Base-by-base conservation (phyloP, 1,140 invertebrate genomes). In the Drusus annulatus region DNA sequence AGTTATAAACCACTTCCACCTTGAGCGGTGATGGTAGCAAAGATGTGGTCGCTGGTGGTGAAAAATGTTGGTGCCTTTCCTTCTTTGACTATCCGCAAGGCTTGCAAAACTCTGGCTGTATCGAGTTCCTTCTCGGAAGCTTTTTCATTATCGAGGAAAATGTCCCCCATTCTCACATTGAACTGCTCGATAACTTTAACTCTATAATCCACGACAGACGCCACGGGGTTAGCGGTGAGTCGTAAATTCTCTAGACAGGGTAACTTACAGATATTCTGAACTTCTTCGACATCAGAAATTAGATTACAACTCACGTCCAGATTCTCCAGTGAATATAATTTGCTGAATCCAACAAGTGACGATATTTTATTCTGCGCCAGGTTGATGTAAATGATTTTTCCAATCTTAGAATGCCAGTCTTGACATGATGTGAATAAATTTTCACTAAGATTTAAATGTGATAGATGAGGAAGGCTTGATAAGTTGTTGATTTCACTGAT, bases 221-320 rank as follows among this genome's bases (percentile, higher is more conserved):
- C 95, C 0, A 99, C 94, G 51, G 96, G 95, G 90, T 99, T 99
- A 0, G 96, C 97, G 16, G 94, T 95, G 16, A 99, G 88, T 84
- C 93, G 92, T 7, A 99, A 88, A 86, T 95, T 93, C 85, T 98
- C 97, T 69, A 99, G 88, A 86, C 96, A 95, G 0, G 97, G 97
- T 13, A 99, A 87, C 81, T 91, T 91, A 21, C 94, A 93, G 19
- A 98, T 91, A 86, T 95, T 89, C 71, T 93, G 91, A 0, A 98
- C 93, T 87, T 98, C 96, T 76, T 94, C 92, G 10, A 98, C 92
- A 81, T 96, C 92, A 1, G 91, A 90, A 60, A 99, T 94, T 52
- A 91, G 87, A 90, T 99, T 99, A 74, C 94, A 95, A 83, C 95
- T 96, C 16, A 98, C 89, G 90, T 98, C 95, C 54, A 99, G 87